Conservation (phyloP, 2,888 invertebrate species). For the Noctua comes region DNA sequence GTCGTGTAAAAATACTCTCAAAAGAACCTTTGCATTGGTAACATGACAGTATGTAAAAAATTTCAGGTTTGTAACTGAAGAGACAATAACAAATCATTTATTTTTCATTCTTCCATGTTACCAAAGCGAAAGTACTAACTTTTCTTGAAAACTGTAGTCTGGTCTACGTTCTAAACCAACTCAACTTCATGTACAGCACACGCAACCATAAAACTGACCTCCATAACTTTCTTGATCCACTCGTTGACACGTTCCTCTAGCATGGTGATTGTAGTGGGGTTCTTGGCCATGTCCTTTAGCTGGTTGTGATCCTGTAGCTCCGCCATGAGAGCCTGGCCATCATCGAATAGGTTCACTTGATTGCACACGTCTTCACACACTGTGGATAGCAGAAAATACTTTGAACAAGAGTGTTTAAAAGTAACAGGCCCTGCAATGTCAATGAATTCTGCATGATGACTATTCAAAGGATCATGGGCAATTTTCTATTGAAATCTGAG, state of each 20-base stretch:
- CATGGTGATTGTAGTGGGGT: constrained; percentile 91
- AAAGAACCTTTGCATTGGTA: too few species aligned
- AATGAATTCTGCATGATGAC: not conserved
- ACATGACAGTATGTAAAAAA: too few species aligned
- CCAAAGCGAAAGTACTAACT: not conserved
- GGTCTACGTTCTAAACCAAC: too few species aligned
- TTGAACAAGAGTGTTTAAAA: not conserved
- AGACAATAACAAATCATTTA: too few species aligned
- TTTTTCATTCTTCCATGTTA: not conserved
- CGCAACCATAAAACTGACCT: constrained; percentile 81
- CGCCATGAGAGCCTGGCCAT: constrained; percentile 92
- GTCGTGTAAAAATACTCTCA: too few species aligned
- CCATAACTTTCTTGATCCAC: constrained; percentile 95
- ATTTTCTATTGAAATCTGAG: not conserved
- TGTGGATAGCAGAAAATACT: constrained; percentile 58
- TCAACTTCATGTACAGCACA: not conserved
- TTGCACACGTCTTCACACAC: constrained; percentile 96
- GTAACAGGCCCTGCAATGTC: not conserved
- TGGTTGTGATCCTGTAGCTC: constrained; percentile 91
- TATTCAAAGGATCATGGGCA: not conserved
- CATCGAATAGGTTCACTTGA: constrained; percentile 94
- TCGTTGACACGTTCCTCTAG: constrained; percentile 94
- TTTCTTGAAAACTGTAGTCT: not conserved
- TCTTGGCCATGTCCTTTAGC: constrained; percentile 93
- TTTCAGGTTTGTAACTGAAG: too few species aligned